These are phyloP conservation scores for Siniperca obscura DNA, from an alignment of 2,797 vertebrate species.

Conservation along the genomic window DNA sequence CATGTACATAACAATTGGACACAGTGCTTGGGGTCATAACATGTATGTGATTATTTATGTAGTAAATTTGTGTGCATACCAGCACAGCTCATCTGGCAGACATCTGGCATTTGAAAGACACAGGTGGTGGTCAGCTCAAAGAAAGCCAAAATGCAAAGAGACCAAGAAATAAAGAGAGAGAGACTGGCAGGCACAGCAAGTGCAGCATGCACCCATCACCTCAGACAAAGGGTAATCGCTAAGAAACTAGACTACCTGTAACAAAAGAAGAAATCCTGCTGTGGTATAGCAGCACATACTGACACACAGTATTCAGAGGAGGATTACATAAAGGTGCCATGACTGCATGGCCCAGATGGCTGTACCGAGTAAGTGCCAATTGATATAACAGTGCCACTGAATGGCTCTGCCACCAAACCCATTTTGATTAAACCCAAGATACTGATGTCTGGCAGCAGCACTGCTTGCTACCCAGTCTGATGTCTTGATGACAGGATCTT, in stretches of 20 bases:
- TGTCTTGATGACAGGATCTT: constrained; percentile 77
- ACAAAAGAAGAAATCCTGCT: constrained; percentile 25
- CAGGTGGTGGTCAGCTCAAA: constrained; percentile 76
- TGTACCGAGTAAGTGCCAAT: constrained; percentile 67
- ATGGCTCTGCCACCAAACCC: constrained; percentile 74
- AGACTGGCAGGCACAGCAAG: constrained; percentile 6
- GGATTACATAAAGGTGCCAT: constrained; percentile 37
- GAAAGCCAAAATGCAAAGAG: constrained; percentile 56
- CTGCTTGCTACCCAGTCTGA: constrained; percentile 43
- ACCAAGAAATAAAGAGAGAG: background rate
- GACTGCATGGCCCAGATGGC: constrained; percentile 70
- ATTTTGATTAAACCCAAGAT: constrained; percentile 78
- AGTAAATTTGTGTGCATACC: constrained; percentile 12
- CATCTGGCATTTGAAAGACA: constrained; percentile 79
- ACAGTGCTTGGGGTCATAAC: background rate
- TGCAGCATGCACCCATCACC: constrained; percentile 17
- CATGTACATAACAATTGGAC: background rate
- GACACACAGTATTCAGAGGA: constrained; percentile 39
- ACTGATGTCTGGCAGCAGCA: constrained; percentile 65
- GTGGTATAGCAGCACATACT: constrained; percentile 14
- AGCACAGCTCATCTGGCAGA: constrained; percentile 51
- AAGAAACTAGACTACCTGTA: constrained; percentile 2
- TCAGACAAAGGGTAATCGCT: constrained; percentile 27
- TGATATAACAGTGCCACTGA: constrained; percentile 74
- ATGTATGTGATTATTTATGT: constrained; percentile 1